These are phyloP conservation scores for Hassar affinis DNA, from an alignment of 2,113 vertebrate genomes.

Conservation along the genomic window DNA sequence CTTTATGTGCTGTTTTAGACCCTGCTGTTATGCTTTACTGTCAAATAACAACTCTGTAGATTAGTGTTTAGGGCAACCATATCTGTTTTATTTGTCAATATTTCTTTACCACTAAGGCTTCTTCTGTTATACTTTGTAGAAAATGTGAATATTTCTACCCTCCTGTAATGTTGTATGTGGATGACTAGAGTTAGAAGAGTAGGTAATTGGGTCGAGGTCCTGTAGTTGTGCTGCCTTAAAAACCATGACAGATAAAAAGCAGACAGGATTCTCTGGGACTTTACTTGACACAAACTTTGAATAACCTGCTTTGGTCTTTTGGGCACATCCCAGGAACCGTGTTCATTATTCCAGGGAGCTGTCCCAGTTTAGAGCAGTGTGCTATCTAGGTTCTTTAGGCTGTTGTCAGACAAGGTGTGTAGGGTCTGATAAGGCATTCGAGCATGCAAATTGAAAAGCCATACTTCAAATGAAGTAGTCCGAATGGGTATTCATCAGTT, in stretches of 20 bases:
- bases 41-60: slow-evolving; percentile 53
- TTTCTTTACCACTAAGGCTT: slow-evolving; percentile 12
- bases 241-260: slow-evolving; percentile 36
- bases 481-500: slow-evolving; percentile 27
- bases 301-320: slow-evolving; percentile 46
- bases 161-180: slow-evolving; percentile 6
- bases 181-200: slow-evolving; percentile 29
- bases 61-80: slow-evolving; percentile 34
- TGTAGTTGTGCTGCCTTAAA: slow-evolving; percentile 32
- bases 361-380: slow-evolving; percentile 45
- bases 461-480: slow-evolving; percentile 30
- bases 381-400: slow-evolving; percentile 36
- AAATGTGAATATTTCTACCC: slow-evolving; percentile 17
- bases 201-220: slow-evolving; percentile 27
- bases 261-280: slow-evolving; percentile 34
- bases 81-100: slow-evolving; percentile 16
- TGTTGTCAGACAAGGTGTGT: slow-evolving; percentile 38
- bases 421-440: slow-evolving; percentile 45
- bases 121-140: slow-evolving; percentile 8
- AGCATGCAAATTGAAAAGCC: slow-evolving; percentile 39
- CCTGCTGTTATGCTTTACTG: slow-evolving; percentile 64
- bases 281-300: slow-evolving; percentile 42
- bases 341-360: slow-evolving; percentile 37
- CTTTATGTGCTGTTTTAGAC: slow-evolving; percentile 23
- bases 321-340: slow-evolving; percentile 28